phyloP scores from a whole-genome alignment of 2,888 invertebrate species.

The Mesorhabditis sp. region DNA sequence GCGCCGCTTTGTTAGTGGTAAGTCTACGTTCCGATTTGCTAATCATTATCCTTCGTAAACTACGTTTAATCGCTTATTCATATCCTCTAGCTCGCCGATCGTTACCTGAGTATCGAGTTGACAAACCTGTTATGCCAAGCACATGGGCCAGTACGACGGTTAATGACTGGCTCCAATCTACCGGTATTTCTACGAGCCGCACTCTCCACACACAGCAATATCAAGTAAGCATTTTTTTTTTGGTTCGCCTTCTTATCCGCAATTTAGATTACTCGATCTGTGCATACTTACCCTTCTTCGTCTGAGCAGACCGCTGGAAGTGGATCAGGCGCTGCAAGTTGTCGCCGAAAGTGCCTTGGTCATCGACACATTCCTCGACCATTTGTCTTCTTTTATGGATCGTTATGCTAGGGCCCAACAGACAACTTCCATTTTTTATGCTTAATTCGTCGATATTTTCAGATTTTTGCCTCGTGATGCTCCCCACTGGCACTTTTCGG shows the following conservation, averaged over 20 bases:
- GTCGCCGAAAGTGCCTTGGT: not conserved
- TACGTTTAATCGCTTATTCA: not conserved
- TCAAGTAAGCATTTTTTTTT: conserved; percentile 3
- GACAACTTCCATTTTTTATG: not conserved
- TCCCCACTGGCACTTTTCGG: not conserved
- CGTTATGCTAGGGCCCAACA: not conserved
- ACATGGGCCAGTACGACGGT: not conserved
- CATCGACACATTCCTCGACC: conserved; percentile 3
- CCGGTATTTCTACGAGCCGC: conserved; percentile 3
- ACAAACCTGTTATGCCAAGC: not conserved
- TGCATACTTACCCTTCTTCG: not conserved
- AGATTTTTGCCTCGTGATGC: not conserved
- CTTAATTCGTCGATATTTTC: not conserved
- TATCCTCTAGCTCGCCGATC: not conserved
- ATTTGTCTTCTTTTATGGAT: not conserved
- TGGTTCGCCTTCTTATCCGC: not conserved
- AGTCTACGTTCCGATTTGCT: no score
- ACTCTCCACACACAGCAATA: not conserved
- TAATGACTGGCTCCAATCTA: not conserved
- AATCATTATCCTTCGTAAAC: no score
- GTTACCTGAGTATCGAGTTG: not conserved
- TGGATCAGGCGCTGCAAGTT: not conserved
- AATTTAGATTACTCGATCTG: not conserved
- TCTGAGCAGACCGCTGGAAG: not conserved
- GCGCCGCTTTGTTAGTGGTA: not conserved